Base-by-base conservation (phyloP, 1,140 invertebrate species). In the Diabrotica undecimpunctata region DNA sequence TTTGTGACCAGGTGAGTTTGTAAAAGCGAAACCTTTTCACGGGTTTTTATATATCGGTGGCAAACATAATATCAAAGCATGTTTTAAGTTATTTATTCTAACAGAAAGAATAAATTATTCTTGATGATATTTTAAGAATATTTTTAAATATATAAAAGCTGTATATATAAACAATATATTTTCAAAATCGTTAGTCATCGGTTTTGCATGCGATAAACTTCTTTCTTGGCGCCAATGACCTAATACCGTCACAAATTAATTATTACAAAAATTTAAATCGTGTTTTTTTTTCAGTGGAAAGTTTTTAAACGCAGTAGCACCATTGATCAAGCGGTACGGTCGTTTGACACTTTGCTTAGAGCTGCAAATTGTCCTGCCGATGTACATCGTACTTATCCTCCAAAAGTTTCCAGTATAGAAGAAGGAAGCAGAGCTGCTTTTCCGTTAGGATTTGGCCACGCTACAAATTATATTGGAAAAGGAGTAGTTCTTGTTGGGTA, bases 361-460 rank as follows among this genome's bases (percentile, higher is more conserved):
- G 56, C 75, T 50, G 65, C 86, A 66, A 71, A 81, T 72, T 64
- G 81, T 74, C 63, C 84, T 76, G 76, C 80, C 67, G 75, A 80
- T 69, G 72, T 77, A 25, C 72, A 82, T 8, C 80, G 86, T 53
- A 91, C 93, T 75, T 81, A 93, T 65, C 94, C 92, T 1, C 96
- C 96, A 0, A 87, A 87, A 11, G 81, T 97, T 1, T 69, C 79
- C n/a, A 79, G 79, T 12, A 83, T 95, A 3, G 81, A 77, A 66
- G 81, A 82, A 74, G 77, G 75, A 10, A 90, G 90, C 3, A 81
- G 95, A 13, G 96, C 94, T 36, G 87, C 87, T 6, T 99, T 98
- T 81, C 97, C 97, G 0, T 82, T 99, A 7, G 90, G 89, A 25
- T 93, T 99, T 75, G 90, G 93, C 0, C 95, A 98, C 80, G 87